Base-by-base conservation (phyloP, 1,140 invertebrate genomes). In the Brachionus rubens region DNA sequence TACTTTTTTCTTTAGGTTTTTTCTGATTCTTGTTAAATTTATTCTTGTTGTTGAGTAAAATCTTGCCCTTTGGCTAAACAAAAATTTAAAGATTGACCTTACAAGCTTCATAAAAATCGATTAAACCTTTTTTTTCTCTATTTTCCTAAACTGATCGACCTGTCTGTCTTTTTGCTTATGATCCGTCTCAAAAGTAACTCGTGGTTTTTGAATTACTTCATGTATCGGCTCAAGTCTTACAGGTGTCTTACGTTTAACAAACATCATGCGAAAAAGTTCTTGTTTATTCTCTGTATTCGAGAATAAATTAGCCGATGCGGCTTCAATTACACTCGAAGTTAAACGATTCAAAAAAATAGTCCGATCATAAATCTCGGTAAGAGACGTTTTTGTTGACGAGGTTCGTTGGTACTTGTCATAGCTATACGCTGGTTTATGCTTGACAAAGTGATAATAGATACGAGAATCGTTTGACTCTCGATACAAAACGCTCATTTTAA, bases 11-110 rank as follows among this genome's bases (percentile, higher is more conserved):
- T 50, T 72, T 59, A 9, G 16, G 54, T 9, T 59, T 48, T 48
- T 72, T 72, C 30, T 72, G 30, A 50, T 72, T 72, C 26, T 33
- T 72, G 9, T 36, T 36, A 36, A 36, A 36, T 40, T 47, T 33
- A 10, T 40, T 50, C 3, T 30, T 26, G 12, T 40, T 40, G 19
- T 48, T 72, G 16, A 40, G 10, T 72, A 50, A 36, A 72, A 28
- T 72, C 19, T 59, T 59, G 2, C 5, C 16, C 30, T 59, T 59
- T 19, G 54, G 54, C 54, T 59, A 36, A 36, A 59, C 19, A 59
- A 59, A 59, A 40, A 40, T 33, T 30, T 59, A 59, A n/a, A 19
- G 19, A 9, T 59, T 59, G 19, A 59, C 12, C 10, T 10, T 7
- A 6, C 30, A 40, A 59, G 14, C 46, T 50, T 26, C 16, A 50